Evolutionary conservation across 2,113 vertebrate genomes (phyloP), one percentile per base, ranked within the genome.

Genomic region (crab-eating macaque (Macaca fascicularis)): DNA sequence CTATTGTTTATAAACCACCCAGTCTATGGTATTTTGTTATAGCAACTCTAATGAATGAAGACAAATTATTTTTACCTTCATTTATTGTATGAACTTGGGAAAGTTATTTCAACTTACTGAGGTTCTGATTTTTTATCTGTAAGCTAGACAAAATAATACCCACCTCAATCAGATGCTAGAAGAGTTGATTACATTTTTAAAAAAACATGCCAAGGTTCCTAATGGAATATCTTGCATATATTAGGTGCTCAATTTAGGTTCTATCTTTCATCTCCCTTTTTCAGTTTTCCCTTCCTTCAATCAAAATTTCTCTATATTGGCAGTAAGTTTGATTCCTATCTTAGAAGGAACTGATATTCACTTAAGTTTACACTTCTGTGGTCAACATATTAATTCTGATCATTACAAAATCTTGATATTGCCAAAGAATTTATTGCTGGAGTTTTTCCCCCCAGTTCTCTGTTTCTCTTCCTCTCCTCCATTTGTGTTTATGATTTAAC

Each of bases 391-490:
- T 50, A 27, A 59, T 23, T 74, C 6, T 35, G 1, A 38, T 87
- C 57, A 38, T 16, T 35, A 85, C 25, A 88, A 76, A 45, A 64
- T 78, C 16, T 57, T 55, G 19, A 74, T 5, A 50, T n/a, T 87
- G 38, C 3, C 30, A 35, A 85, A 59, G 4, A 25, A 88, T 90
- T 50, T 57, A 30, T 38, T 76, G 55, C 17, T 48, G 30, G 61
- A 6, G 0, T 20, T 48, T 43, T 19, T 3, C 8, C 4, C 8
- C 8, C 13, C 11, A 38, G 25, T 27, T 14, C 2, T 57, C 2
- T 64, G 19, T 25, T 75, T 67, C 38, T 70, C 48, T 23, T 32
- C 3, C 2, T 61, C 30, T 45, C 8, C 57, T 92, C 12, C 4
- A 55, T 61, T 75, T 57, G 27, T 79, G 22, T 45, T 95, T 45